Conservation (phyloP, 2,797 vertebrate genomes). For the Galaxias olidus region DNA sequence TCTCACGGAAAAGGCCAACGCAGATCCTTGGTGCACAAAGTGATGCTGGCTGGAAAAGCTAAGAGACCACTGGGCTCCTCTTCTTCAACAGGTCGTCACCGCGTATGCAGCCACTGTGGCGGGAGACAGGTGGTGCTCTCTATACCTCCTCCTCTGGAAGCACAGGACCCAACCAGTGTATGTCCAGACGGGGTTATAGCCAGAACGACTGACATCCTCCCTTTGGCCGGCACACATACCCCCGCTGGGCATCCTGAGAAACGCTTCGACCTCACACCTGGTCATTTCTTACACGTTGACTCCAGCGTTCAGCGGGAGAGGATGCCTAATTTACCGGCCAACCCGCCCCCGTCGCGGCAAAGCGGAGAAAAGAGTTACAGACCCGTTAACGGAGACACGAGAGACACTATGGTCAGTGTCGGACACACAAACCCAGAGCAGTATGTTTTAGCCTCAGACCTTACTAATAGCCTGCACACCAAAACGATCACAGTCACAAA, state of each 20-base stretch:
- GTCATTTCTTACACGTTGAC: conserved; percentile 27
- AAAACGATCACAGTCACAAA: conserved; percentile 57
- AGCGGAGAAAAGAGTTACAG: conserved; percentile 36
- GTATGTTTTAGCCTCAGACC: conserved; percentile 17
- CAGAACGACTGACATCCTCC: conserved; percentile 23
- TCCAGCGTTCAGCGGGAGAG: conserved; percentile 35
- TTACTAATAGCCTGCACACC: conserved; percentile 37
- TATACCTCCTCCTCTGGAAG: conserved; percentile 17
- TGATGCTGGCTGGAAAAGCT: conserved; percentile 44
- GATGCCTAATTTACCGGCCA: conserved; percentile 22
- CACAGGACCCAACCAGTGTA: conserved; percentile 14
- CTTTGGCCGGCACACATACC: conserved; percentile 17
- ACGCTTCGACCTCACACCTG: conserved; percentile 12
- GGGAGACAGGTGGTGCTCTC: conserved; percentile 53
- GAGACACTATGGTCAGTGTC: conserved; percentile 32
- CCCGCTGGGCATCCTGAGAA: conserved; percentile 35
- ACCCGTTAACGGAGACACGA: background rate
- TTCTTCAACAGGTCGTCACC: conserved; percentile 46
- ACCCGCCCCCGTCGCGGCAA: conserved; percentile 35
- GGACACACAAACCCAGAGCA: conserved; percentile 21
- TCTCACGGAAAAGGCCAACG: conserved; percentile 32
- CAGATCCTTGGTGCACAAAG: conserved; percentile 36
- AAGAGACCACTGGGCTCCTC: conserved; percentile 38
- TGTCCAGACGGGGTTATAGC: conserved; percentile 38
- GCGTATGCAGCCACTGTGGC: conserved; percentile 69